A percentile compares a stretch with the other conserved stretches of the same genome.
phyloP scores from a whole-genome alignment of 2,113 vertebrate species.

The Herpailurus yagouaroundi region DNA sequence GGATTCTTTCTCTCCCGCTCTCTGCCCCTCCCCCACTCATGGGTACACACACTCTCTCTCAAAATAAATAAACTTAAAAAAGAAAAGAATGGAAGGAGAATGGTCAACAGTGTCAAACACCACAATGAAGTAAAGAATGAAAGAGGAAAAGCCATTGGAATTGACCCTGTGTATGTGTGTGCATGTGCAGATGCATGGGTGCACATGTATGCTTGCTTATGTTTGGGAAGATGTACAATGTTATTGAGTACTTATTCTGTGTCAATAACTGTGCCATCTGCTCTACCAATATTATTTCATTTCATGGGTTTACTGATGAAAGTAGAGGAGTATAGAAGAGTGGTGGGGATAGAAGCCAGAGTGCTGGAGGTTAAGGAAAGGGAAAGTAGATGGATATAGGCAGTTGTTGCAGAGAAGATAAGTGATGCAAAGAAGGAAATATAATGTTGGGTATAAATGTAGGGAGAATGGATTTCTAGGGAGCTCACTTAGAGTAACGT shows the following conservation, averaged over 20 bases:
- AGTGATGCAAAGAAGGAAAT: background rate
- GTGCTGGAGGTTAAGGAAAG: background rate
- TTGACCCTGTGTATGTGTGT: background rate
- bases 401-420: background rate
- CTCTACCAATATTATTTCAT: background rate
- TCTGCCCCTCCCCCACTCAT: no score
- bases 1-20: no score
- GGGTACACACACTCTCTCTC: no score
- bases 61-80: no score
- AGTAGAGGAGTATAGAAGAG: background rate
- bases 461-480: background rate
- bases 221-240: conserved; percentile 21
- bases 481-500: background rate
- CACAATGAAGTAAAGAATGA: background rate
- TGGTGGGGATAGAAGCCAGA: background rate
- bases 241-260: background rate
- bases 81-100: background rate
- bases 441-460: background rate
- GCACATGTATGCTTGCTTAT: background rate
- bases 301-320: background rate
- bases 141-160: background rate
- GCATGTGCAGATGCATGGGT: background rate
- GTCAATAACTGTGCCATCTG: background rate
- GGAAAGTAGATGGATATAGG: background rate
- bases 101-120: background rate